Conservation (phyloP, 2,888 invertebrate species). For the Dioctria rufipes region DNA sequence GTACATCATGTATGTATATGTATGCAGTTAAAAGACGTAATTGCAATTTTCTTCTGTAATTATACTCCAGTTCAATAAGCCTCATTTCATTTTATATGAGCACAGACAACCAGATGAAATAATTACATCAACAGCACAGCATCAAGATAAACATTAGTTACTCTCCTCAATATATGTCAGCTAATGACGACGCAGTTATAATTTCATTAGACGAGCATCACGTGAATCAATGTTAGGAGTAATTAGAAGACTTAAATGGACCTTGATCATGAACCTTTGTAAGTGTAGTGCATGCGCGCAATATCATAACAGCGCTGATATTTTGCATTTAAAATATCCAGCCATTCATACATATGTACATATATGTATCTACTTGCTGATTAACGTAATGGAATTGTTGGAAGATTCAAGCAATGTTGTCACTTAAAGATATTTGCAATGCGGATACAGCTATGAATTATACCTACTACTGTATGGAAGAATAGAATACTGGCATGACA, state of each 20-base stretch:
- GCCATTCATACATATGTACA: too few relatives aligned
- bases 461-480: too few relatives aligned
- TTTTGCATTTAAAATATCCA: not conserved
- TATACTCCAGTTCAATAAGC: too few relatives aligned
- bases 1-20: too few relatives aligned
- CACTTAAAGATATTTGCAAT: not conserved
- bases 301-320: not conserved
- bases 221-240: not conserved
- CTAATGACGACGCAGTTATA: not conserved
- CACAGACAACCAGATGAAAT: too few relatives aligned
- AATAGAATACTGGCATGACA: not conserved
- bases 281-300: constrained; percentile 10
- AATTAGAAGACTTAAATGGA: constrained; percentile 4
- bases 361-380: not conserved
- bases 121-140: too few relatives aligned
- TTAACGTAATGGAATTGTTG: not conserved
- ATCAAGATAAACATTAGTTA: too few relatives aligned
- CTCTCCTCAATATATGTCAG: not conserved
- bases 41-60: too few relatives aligned
- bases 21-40: too few relatives aligned
- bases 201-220: constrained; percentile 11
- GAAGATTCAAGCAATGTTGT: not conserved
- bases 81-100: too few relatives aligned
- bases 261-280: constrained; percentile 28
- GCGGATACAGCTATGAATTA: too few relatives aligned